Evolutionary conservation across 2,113 vertebrate genomes (phyloP), one percentile per base, ranked within the genome.

Genomic region (Epinephelus fuscoguttatus): DNA sequence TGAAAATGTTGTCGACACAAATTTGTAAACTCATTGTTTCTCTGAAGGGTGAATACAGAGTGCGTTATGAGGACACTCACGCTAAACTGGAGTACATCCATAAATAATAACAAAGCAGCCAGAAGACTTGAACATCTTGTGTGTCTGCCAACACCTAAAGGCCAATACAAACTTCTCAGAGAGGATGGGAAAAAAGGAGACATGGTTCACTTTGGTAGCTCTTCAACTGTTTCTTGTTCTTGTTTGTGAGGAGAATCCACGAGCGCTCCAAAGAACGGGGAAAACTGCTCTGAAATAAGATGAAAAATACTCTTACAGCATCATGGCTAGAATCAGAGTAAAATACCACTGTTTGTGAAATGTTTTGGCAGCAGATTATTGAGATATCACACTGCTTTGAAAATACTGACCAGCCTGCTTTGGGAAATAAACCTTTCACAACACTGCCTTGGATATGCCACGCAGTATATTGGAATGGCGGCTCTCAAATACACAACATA

Each of bases 51-150:
- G 75, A 79, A 74, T 75, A 70, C 50, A 71, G 68, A 63, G 64
- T 70, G 75, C 73, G 69, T 84, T 87, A 75, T 66, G 72, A 91
- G 85, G 78, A 73, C 80, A 70, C 68, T 83, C 37, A 19, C 56
- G 10, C 45, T 61, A 63, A 84, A 85, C 74, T 83, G 70, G 78
- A 89, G 77, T 60, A 61, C 62, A 84, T 79, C 33, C 78, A 89
- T 90, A 85, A 91, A 91, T 89, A 84, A 91, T 84, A 86, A 80
- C 73, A 80, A 52, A 68, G 66, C 81, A 80, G 80, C 72, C 86
- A 80, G 70, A 81, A 67, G 61, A 89, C 62, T 56, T 70, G 25
- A 78, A 81, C 71, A 74, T 80, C 33, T 37, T 82, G 69, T 73
- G 80, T 67, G 63, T 81, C 70, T 82, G 75, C 81, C 45, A 78